Evolutionary conservation across 2,888 invertebrate species (phyloP).

Genomic region (Tolmerus cingulatus): DNA sequence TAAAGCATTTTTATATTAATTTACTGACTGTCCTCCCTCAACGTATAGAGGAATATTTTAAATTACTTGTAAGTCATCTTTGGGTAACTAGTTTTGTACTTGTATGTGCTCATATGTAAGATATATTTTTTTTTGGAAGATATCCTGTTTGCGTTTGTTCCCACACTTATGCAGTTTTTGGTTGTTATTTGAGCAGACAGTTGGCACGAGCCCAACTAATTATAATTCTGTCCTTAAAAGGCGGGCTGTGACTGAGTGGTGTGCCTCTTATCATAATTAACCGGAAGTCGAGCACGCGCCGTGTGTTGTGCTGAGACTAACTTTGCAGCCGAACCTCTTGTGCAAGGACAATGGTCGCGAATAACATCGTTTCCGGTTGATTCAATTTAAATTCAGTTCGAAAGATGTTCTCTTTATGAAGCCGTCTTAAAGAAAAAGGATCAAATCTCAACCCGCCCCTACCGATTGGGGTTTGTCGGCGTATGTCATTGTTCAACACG

Average conservation of each 20-base stretch:
- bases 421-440: slow-evolving; percentile 7
- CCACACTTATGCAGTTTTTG: not conserved
- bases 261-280: slow-evolving; percentile 58
- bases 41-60: no score
- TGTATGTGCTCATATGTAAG: not conserved
- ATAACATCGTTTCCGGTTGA: slow-evolving; percentile 32
- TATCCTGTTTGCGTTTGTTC: not conserved
- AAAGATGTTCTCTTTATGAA: not conserved
- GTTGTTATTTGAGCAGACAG: not conserved
- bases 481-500: not conserved
- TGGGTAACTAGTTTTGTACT: not conserved
- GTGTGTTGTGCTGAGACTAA: not conserved
- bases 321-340: not conserved
- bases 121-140: not conserved
- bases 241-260: not conserved
- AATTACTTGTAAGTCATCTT: not conserved
- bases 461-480: slow-evolving; percentile 1
- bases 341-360: slow-evolving; percentile 14
- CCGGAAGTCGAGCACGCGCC: slow-evolving; percentile 64
- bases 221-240: not conserved
- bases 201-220: slow-evolving; percentile 29
- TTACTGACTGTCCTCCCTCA: no score
- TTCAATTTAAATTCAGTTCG: not conserved
- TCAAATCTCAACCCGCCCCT: slow-evolving; percentile 39
- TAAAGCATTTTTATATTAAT: no score